Percentiles rank a stretch among this genome's conserved stretches.
Evolutionary conservation across 2,113 vertebrate species (phyloP).

Genomic region (Ammodytes dubius): DNA sequence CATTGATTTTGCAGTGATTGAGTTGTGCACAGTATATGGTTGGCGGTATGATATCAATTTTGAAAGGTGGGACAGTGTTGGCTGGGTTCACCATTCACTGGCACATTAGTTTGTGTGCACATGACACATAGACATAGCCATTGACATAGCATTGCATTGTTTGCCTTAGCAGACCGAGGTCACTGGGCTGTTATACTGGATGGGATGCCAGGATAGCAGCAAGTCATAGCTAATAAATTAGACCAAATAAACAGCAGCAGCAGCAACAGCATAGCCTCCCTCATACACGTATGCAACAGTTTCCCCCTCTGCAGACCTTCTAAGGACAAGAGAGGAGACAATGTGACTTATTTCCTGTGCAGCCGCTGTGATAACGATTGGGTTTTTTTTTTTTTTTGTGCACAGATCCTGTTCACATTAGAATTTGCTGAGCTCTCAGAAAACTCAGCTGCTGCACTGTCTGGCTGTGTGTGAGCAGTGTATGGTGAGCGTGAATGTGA

Average conservation of each 20-base stretch:
- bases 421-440: slow-evolving; percentile 25
- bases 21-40: slow-evolving; percentile 49
- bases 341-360: slow-evolving; percentile 44
- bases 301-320: slow-evolving; percentile 59
- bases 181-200: slow-evolving; percentile 35
- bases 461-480: not conserved
- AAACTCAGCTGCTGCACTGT: slow-evolving; percentile 15
- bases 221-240: slow-evolving; percentile 43
- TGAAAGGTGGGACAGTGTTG: slow-evolving; percentile 52
- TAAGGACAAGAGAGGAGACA: slow-evolving; percentile 71
- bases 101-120: slow-evolving; percentile 27
- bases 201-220: slow-evolving; percentile 15
- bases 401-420: slow-evolving; percentile 16
- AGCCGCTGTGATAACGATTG: slow-evolving; percentile 23
- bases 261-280: slow-evolving; percentile 22
- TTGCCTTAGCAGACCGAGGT: slow-evolving; percentile 54
- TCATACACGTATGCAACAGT: slow-evolving; percentile 24
- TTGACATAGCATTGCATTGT: slow-evolving; percentile 60
- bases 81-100: slow-evolving; percentile 45
- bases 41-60: slow-evolving; percentile 69
- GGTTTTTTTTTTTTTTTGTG: not conserved
- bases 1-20: not conserved
- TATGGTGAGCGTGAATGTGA: not conserved
- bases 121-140: slow-evolving; percentile 21
- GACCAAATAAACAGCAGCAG: slow-evolving; percentile 49